A percentile compares a stretch with the other conserved stretches of the same genome.
Conservation (phyloP, 2,113 vertebrate species). For the Labeo catla region DNA sequence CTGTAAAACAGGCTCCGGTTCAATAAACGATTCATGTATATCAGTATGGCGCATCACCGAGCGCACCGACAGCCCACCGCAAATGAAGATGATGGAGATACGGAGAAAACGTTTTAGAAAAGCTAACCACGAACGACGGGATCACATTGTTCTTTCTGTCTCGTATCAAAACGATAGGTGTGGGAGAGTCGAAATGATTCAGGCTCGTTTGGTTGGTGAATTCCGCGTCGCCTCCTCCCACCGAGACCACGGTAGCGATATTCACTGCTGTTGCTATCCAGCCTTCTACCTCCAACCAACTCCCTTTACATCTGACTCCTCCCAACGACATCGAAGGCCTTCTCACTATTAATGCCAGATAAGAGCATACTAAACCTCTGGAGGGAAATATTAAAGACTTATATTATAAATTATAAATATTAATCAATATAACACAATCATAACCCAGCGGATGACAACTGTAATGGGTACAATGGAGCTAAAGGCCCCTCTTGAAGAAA, state of each 20-base stretch:
- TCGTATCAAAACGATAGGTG: slow-evolving; percentile 36
- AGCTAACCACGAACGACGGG: slow-evolving; percentile 26
- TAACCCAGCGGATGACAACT: slow-evolving; percentile 2
- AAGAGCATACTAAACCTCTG: slow-evolving; percentile 11
- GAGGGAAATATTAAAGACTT: slow-evolving; percentile 14
- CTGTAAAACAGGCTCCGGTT: not conserved
- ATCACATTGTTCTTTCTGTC: slow-evolving; percentile 26
- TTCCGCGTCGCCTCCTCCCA: slow-evolving; percentile 70
- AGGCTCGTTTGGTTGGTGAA: slow-evolving; percentile 63
- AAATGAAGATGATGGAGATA: slow-evolving; percentile 18
- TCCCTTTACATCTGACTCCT: slow-evolving; percentile 67
- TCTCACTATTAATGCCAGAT: slow-evolving; percentile 15
- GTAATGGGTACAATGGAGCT: slow-evolving; percentile 10
- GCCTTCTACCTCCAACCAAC: slow-evolving; percentile 72
- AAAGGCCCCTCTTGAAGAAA: not conserved
- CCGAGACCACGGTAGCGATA: slow-evolving; percentile 63
- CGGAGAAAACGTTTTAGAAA: not conserved
- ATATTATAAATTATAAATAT: too few species aligned
- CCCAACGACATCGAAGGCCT: slow-evolving; percentile 52
- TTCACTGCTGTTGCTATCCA: slow-evolving; percentile 79
- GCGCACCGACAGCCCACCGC: not conserved
- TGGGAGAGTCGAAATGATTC: slow-evolving; percentile 53
- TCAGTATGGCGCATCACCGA: slow-evolving; percentile 46
- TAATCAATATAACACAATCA: slow-evolving; percentile 7
- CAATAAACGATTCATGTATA: slow-evolving; percentile 19